Percentiles rank a stretch among this genome's conserved stretches.
Conservation (phyloP, 1,140 invertebrate species). For the Branchinecta lynchi region DNA sequence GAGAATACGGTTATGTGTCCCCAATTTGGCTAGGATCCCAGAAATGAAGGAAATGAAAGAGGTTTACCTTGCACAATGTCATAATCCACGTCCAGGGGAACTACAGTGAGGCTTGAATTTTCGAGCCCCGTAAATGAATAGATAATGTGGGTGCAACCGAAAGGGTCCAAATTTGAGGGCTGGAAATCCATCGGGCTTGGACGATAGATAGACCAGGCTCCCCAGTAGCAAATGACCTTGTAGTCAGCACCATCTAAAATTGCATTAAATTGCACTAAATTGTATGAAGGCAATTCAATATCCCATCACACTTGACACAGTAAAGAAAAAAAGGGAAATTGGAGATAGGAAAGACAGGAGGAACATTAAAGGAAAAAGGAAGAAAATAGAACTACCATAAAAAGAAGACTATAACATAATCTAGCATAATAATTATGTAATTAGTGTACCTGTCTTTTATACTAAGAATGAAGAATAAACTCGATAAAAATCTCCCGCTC, state of each 20-base stretch:
- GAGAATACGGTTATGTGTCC: too few species aligned
- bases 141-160: conserved; percentile 60
- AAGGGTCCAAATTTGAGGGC: conserved; percentile 46
- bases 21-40: conserved; percentile 1
- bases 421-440: background rate
- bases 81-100: conserved; percentile 38
- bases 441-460: too few species aligned
- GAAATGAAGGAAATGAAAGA: conserved; percentile 16
- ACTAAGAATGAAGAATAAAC: too few species aligned
- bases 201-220: conserved; percentile 46
- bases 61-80: conserved; percentile 38
- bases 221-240: conserved; percentile 47
- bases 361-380: background rate
- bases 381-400: background rate
- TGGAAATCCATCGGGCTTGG: conserved; percentile 47
- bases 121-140: conserved; percentile 59
- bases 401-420: background rate
- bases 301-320: background rate
- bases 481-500: too few species aligned
- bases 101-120: conserved; percentile 41
- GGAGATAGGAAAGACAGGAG: too few species aligned
- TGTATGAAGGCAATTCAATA: background rate
- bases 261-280: background rate
- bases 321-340: too few species aligned
- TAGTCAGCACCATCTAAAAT: conserved; percentile 12